These are phyloP conservation scores for Patiria pectinifera DNA, from an alignment of 53 echinoderm and acorn worm genomes.

Conservation along the genomic window DNA sequence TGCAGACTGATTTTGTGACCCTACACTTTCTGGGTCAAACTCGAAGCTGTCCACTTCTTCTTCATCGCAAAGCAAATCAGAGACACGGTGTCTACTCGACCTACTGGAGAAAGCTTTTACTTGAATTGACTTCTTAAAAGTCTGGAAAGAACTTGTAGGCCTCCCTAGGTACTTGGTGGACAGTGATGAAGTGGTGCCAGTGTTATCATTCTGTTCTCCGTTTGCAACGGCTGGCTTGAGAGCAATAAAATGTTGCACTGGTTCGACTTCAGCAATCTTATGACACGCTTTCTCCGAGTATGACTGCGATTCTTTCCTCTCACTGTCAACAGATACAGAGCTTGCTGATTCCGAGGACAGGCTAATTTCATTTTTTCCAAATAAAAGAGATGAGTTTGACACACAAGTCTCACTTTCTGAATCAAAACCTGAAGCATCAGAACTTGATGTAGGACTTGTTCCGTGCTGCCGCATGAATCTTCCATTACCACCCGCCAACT, in stretches of 20 bases:
- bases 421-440: neutral
- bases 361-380: neutral
- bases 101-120: neutral
- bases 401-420: conserved; percentile 1
- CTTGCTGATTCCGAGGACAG: neutral
- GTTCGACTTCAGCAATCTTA: neutral
- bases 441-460: neutral
- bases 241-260: conserved; percentile 10
- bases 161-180: neutral
- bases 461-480: neutral
- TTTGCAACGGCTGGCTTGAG: neutral
- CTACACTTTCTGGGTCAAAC: neutral
- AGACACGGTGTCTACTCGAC: conserved; percentile 1
- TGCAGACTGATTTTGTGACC: neutral
- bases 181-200: neutral
- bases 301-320: neutral
- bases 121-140: conserved; percentile 46
- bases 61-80: conserved; percentile 1
- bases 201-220: neutral
- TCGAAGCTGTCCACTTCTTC: neutral
- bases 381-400: conserved; percentile 10
- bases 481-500: neutral
- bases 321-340: neutral
- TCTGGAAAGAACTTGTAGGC: conserved; percentile 50
- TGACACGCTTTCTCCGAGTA: neutral